A percentile compares a stretch with the other conserved stretches of the same genome.
phyloP scores from a whole-genome alignment of 2,113 vertebrate genomes.

The Pteruthius melanotis region DNA sequence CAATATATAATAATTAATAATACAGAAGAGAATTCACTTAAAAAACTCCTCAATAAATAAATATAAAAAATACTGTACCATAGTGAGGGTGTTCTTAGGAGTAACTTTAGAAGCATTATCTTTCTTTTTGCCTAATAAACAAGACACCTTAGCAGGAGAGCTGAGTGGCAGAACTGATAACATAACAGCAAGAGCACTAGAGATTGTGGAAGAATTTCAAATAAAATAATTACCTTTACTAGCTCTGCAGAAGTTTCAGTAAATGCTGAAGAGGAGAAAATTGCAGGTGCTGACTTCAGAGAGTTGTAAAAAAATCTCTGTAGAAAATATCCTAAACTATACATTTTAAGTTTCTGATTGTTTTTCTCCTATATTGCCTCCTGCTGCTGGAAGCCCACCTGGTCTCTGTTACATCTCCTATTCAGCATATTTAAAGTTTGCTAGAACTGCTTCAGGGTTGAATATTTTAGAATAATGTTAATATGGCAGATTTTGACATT shows the following conservation, averaged over 20 bases:
- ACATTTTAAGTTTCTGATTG: background rate
- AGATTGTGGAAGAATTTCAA: background rate
- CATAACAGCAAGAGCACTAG: background rate
- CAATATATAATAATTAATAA: background rate
- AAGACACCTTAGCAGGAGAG: background rate
- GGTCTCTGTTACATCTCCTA: background rate
- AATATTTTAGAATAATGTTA: constrained; percentile 37
- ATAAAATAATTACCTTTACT: constrained; percentile 24
- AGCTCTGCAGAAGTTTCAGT: constrained; percentile 7
- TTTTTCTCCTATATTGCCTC: constrained; percentile 17
- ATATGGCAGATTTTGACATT: constrained; percentile 20
- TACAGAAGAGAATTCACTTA: background rate
- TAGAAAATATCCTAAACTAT: constrained; percentile 22
- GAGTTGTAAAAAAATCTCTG: constrained; percentile 8
- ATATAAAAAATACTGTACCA: background rate
- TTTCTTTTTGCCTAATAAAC: background rate
- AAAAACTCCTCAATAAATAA: background rate
- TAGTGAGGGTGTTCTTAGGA: background rate
- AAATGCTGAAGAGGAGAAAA: constrained; percentile 53
- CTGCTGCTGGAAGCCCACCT: constrained; percentile 40
- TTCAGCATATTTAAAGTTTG: constrained; percentile 36
- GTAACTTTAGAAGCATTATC: background rate
- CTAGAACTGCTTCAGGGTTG: constrained; percentile 10
- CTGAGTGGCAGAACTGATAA: background rate
- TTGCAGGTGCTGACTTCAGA: constrained; percentile 48